These are phyloP conservation scores for Sarcophilus harrisii DNA, from an alignment of 2,797 vertebrate species.

Conservation along the genomic window DNA sequence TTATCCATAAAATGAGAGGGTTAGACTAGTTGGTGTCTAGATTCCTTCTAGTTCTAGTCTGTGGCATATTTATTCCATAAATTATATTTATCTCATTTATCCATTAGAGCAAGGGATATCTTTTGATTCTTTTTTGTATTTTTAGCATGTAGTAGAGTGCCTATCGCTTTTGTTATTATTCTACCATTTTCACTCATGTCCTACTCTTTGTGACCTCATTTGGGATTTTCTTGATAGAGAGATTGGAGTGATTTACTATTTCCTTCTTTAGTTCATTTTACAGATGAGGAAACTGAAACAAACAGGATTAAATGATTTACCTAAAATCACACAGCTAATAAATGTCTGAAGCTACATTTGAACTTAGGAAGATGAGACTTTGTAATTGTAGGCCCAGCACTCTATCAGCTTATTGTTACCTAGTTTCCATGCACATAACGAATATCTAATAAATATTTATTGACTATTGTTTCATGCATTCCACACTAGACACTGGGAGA, in stretches of 20 bases:
- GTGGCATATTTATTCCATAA: neutral
- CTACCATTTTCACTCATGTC: neutral
- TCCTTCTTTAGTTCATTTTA: neutral
- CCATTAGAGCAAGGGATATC: neutral
- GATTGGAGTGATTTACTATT: neutral
- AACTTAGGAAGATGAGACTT: neutral
- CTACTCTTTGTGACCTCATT: neutral
- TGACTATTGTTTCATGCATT: neutral
- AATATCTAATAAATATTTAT: neutral
- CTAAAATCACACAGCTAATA: accelerated
- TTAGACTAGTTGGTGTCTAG: neutral
- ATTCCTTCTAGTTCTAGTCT: neutral
- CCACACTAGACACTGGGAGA: neutral
- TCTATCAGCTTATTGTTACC: neutral
- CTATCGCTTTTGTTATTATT: neutral
- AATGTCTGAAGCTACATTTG: neutral
- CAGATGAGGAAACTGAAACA: neutral
- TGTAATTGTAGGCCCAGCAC: neutral
- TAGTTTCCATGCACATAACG: neutral
- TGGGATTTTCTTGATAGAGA: neutral
- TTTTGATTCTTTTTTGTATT: neutral
- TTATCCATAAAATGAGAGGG: neutral
- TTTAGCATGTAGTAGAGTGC: neutral
- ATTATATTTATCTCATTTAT: neutral
- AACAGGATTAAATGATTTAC: neutral